phyloP scores from a whole-genome alignment of 2,113 vertebrate species.

The Mustela lutreola region DNA sequence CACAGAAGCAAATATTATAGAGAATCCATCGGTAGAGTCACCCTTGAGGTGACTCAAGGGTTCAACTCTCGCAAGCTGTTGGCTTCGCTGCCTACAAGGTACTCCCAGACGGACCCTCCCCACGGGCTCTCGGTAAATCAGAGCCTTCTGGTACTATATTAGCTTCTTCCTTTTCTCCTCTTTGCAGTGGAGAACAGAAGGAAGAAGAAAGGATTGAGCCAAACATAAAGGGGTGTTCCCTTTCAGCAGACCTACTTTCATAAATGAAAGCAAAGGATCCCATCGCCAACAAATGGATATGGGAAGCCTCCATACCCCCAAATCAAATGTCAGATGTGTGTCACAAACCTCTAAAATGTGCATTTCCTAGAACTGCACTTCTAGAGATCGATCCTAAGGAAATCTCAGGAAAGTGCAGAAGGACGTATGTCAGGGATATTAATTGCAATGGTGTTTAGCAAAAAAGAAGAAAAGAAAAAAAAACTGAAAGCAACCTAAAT shows the following conservation, averaged over 20 bases:
- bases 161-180: not conserved
- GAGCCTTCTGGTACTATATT: fast-evolving
- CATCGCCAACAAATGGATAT: not conserved
- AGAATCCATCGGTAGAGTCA: not conserved
- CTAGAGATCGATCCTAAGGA: not conserved
- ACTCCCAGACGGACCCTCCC: not conserved
- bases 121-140: fast-evolving
- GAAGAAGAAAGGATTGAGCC: not conserved
- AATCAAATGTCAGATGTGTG: not conserved
- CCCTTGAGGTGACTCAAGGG: not conserved
- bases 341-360: not conserved
- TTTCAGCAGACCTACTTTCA: not conserved
- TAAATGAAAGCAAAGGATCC: not conserved
- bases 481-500: not conserved
- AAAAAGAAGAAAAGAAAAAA: not conserved
- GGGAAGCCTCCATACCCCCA: not conserved
- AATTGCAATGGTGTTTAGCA: not conserved
- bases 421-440: not conserved
- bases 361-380: not conserved
- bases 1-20: not conserved
- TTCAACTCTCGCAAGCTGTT: not conserved
- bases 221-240: not conserved
- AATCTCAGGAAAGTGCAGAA: not conserved
- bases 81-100: not conserved
- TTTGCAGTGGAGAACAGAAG: not conserved